Conservation (phyloP, 2,888 invertebrate species). For the Euplagia quadripunctaria region DNA sequence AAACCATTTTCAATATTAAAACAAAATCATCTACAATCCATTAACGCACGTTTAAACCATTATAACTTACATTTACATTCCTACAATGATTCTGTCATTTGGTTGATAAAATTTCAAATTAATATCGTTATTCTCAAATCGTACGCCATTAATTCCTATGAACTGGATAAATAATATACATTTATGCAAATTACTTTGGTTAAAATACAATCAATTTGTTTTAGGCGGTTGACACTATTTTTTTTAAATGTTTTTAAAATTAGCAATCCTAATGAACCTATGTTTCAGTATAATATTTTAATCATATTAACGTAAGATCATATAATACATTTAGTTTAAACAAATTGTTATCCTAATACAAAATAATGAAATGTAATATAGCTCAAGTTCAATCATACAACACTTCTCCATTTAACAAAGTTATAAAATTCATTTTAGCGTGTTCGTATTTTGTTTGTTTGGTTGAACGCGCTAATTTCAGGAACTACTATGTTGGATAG, state of each 20-base stretch:
- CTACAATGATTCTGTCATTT: neutral
- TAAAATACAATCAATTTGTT: constrained; percentile 40
- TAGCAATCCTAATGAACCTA: constrained; percentile 6
- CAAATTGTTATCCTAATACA: neutral
- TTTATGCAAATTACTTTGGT: constrained; percentile 42
- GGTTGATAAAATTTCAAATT: constrained; percentile 10
- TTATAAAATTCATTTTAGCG: neutral
- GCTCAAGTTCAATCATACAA: neutral
- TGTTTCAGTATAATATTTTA: neutral
- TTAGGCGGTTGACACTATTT: constrained; percentile 31
- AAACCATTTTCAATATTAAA: neutral
- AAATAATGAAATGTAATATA: too few relatives aligned
- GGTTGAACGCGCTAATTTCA: too few relatives aligned
- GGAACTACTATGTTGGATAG: too few relatives aligned
- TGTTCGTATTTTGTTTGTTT: neutral
- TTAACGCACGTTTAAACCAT: neutral
- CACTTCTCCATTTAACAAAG: neutral
- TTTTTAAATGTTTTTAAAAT: constrained; percentile 30
- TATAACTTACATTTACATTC: neutral
- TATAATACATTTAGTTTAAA: neutral
- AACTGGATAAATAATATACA: constrained; percentile 44
- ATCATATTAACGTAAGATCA: neutral
- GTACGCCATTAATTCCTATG: constrained; percentile 26
- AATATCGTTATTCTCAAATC: constrained; percentile 12
- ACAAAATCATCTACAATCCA: neutral